Evolutionary conservation across 2,113 vertebrate genomes (phyloP).

Genomic region (Chionis minor): DNA sequence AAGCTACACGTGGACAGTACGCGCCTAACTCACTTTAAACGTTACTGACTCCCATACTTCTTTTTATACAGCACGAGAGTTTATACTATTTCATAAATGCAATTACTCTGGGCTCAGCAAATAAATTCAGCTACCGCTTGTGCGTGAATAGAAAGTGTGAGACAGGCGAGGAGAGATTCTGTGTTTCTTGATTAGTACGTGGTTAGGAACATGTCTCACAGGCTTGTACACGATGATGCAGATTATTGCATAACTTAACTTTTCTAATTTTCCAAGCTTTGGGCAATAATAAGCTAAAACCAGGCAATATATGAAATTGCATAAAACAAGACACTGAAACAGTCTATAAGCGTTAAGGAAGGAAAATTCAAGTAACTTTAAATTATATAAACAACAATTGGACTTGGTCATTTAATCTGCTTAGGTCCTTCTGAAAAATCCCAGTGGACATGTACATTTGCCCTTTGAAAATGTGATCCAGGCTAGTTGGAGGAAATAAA

Average conservation of each 20-base stretch:
- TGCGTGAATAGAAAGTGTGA: constrained; percentile 69
- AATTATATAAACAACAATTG: not conserved
- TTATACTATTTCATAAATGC: constrained; percentile 10
- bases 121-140: constrained; percentile 46
- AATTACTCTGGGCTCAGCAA: constrained; percentile 70
- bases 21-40: not conserved
- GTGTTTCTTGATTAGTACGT: constrained; percentile 39
- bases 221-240: constrained; percentile 54
- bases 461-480: not conserved
- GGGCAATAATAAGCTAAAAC: not conserved
- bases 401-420: not conserved
- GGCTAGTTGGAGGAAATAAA: not conserved
- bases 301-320: not conserved
- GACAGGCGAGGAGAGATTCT: constrained; percentile 72
- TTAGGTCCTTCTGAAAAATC: not conserved
- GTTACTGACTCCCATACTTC: not conserved
- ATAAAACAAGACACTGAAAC: not conserved
- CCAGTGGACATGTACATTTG: not conserved
- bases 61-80: not conserved
- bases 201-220: constrained; percentile 64
- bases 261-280: not conserved
- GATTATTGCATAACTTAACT: constrained; percentile 2
- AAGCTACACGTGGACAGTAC: not conserved
- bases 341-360: not conserved
- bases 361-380: not conserved